These are phyloP conservation scores for Drosophila miranda DNA, from an alignment of 1,140 invertebrate genomes.

Conservation along the genomic window DNA sequence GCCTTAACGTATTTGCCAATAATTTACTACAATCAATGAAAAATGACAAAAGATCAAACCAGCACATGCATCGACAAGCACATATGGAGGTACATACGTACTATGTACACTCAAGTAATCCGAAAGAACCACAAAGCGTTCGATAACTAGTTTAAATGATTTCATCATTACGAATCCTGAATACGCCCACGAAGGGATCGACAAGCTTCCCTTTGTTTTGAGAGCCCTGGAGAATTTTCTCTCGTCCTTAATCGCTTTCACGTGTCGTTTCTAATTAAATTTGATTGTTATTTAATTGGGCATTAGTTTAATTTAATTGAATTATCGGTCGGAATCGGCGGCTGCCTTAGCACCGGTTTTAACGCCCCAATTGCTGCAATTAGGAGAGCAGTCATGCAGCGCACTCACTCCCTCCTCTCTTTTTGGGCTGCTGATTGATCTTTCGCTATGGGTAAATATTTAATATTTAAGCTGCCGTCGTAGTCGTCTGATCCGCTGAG, in stretches of 20 bases:
- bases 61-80: conserved; percentile 16
- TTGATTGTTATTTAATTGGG: conserved; percentile 39
- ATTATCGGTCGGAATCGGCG: conserved; percentile 30
- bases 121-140: conserved; percentile 5
- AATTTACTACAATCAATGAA: conserved; percentile 67
- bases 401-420: conserved; percentile 7
- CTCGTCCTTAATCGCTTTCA: conserved; percentile 32
- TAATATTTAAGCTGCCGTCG: conserved; percentile 41
- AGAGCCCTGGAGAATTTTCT: conserved; percentile 1
- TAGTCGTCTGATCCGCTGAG: conserved; percentile 15
- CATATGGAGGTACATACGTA: too few relatives aligned
- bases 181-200: not conserved
- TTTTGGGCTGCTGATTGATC: conserved; percentile 58
- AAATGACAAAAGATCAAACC: conserved; percentile 55
- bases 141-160: conserved; percentile 33
- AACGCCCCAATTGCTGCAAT: conserved; percentile 76
- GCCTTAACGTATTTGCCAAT: conserved; percentile 64
- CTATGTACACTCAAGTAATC: conserved; percentile 15
- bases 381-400: conserved; percentile 39
- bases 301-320: conserved; percentile 42
- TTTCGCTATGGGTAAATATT: conserved; percentile 72
- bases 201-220: conserved; percentile 7
- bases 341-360: conserved; percentile 43
- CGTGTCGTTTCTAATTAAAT: conserved; percentile 36
- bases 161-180: not conserved